Base-by-base conservation (phyloP, 2,113 vertebrate species). In the pig (Sus scrofa) region DNA sequence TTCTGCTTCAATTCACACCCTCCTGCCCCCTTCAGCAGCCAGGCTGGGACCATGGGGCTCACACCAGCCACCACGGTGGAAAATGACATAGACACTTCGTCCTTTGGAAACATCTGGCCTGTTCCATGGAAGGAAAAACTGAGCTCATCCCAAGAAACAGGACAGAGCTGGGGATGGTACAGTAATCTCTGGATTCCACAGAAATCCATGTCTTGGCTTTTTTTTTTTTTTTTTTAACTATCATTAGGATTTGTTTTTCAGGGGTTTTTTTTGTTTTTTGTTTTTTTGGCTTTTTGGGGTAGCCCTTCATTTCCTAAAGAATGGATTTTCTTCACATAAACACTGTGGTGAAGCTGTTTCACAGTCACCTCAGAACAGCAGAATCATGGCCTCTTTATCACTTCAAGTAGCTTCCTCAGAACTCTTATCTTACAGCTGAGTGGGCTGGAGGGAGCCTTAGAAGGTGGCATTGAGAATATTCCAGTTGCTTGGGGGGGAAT, bases 131-230 rank as follows among this genome's bases (percentile, higher is more conserved):
- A 93, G 96, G 96, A 96, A 93, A 86, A 30, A 68, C 82, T 92
- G 67, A 91, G 95, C 91, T 96, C 96, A 91, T 85, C 90, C 82
- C 62, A 2, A 91, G 94, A 81, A 75, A 63, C 60, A 56, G 78
- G 50, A 14, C 27, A 50, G 74, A 89, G 65, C 11, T 8, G 58
- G 67, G 73, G 32, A 78, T 11, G 20, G 34, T 14, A 32, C 62
- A 37, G 37, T 34, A 24, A 19, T 77, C 81, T 81, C 75, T 24
- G 62, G 60, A 63, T 60, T 92, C 91, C 14, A 3, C 81, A 91
- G 32, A 77, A 85, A 73, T 62, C 92, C 32, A 6, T 19, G 70
- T 63, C 39, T 67, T 78, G 39, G 20, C 8, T 52, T 34, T 67
- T 54, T 6, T 5, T 9, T 16, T 16, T n/a, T n/a, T n/a, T 67